These are phyloP conservation scores for Corvus hawaiiensis DNA, from an alignment of 2,113 vertebrate species.

Conservation along the genomic window DNA sequence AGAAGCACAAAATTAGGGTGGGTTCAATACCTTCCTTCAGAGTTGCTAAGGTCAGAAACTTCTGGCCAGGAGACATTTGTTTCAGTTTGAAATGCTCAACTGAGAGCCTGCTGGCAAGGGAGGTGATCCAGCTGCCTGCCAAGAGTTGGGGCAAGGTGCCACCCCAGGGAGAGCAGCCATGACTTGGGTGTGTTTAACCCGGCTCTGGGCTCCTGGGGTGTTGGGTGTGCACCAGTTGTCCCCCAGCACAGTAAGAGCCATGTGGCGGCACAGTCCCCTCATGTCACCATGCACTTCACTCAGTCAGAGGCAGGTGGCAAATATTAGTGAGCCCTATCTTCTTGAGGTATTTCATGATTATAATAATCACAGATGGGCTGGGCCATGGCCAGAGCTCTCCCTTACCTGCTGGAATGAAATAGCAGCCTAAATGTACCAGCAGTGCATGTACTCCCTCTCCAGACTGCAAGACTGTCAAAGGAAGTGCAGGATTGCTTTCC, in stretches of 20 bases:
- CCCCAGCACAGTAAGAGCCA: rapidly evolving
- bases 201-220: background rate
- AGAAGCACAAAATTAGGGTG: background rate
- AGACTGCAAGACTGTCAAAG: background rate
- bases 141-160: background rate
- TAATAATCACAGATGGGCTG: background rate
- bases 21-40: background rate
- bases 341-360: background rate
- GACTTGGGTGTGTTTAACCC: background rate
- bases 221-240: background rate
- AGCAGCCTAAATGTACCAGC: background rate
- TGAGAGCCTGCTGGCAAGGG: background rate
- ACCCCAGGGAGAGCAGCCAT: background rate
- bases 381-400: background rate
- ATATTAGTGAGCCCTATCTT: background rate
- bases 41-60: background rate
- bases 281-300: background rate
- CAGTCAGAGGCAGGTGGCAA: background rate
- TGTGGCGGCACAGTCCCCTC: rapidly evolving
- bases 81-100: background rate
- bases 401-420: background rate
- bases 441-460: background rate
- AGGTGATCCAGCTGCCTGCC: background rate
- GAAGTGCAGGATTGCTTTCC: rapidly evolving
- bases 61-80: background rate